Evolutionary conservation across 2,888 invertebrate species (phyloP).

Genomic region (Biston stratarius): DNA sequence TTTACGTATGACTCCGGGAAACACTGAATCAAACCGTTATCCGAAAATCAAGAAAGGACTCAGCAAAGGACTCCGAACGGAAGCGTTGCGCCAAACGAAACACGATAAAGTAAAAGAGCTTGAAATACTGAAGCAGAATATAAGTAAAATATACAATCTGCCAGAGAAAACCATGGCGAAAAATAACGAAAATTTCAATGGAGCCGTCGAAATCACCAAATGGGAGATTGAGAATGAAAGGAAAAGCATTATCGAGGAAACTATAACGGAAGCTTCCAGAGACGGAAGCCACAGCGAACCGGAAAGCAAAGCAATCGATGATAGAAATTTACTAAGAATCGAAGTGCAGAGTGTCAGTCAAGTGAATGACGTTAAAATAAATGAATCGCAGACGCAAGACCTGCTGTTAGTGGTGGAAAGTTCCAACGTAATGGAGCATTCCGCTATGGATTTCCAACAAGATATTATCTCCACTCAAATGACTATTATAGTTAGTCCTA

Average conservation of each 20-base stretch:
- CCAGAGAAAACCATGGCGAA: conserved; percentile 36
- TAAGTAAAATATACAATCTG: conserved; percentile 59
- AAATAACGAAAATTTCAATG: conserved; percentile 14
- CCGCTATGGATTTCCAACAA: conserved; percentile 36
- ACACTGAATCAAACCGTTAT: background rate
- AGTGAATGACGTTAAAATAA: conserved; percentile 49
- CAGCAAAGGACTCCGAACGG: conserved; percentile 29
- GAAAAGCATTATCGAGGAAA: background rate
- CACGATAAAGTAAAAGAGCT: conserved; percentile 54
- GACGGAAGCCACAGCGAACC: conserved; percentile 3
- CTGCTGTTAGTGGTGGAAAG: conserved; percentile 63
- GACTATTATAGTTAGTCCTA: conserved; percentile 68
- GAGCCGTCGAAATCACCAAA: background rate
- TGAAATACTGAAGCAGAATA: conserved; percentile 61
- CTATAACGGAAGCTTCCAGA: conserved; percentile 3
- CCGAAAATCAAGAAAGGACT: conserved; percentile 7
- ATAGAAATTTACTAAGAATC: conserved; percentile 56
- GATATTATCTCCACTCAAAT: conserved; percentile 54
- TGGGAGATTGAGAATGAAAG: background rate
- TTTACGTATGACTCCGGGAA: no score
- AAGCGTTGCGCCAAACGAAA: conserved; percentile 40
- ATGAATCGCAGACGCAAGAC: conserved; percentile 50
- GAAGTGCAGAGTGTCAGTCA: conserved; percentile 62
- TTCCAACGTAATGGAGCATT: conserved; percentile 51
- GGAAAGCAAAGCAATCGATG: conserved; percentile 10